Percentiles rank a stretch among this genome's conserved stretches.
These are phyloP conservation scores for Lampropteryx suffumata DNA, from an alignment of 2,888 invertebrate genomes.

Conservation along the genomic window DNA sequence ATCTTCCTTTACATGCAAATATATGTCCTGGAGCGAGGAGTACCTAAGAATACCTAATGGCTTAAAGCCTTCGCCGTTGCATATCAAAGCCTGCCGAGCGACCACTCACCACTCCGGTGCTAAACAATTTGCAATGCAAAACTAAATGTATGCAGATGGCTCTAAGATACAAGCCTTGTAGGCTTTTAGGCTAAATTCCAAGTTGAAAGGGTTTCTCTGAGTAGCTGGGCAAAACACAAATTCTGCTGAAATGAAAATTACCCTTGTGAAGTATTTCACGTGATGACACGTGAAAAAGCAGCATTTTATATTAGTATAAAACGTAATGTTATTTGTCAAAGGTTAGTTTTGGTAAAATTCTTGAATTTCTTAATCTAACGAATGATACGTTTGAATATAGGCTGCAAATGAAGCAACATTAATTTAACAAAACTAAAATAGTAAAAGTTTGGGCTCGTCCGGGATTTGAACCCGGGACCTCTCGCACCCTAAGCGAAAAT, in stretches of 20 bases:
- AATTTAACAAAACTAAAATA: no score
- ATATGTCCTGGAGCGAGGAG: not conserved
- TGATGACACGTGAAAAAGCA: no score
- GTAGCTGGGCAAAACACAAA: no score
- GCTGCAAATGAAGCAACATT: no score
- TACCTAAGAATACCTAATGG: constrained; percentile 1
- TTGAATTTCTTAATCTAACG: no score
- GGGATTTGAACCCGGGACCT: constrained; percentile 84
- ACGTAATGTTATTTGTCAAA: no score
- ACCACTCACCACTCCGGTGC: constrained; percentile 4
- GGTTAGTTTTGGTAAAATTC: no score
- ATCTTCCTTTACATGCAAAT: no score
- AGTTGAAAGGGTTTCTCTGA: constrained; percentile 10
- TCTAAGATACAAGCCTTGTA: constrained; percentile 16
- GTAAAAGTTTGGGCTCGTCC: constrained; percentile 78
- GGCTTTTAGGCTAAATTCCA: constrained; percentile 13
- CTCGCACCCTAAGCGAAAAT: constrained; percentile 83
- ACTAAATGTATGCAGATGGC: constrained; percentile 21
- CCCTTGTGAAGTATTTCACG: no score
- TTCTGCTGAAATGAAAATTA: no score
- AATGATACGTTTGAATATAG: no score
- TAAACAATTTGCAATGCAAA: constrained; percentile 28
- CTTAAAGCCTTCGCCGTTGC: not conserved
- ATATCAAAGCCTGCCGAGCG: constrained; percentile 14
- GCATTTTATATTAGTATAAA: no score